Conservation (phyloP, 2,888 invertebrate species). For the Neocrepidodera transversa region DNA sequence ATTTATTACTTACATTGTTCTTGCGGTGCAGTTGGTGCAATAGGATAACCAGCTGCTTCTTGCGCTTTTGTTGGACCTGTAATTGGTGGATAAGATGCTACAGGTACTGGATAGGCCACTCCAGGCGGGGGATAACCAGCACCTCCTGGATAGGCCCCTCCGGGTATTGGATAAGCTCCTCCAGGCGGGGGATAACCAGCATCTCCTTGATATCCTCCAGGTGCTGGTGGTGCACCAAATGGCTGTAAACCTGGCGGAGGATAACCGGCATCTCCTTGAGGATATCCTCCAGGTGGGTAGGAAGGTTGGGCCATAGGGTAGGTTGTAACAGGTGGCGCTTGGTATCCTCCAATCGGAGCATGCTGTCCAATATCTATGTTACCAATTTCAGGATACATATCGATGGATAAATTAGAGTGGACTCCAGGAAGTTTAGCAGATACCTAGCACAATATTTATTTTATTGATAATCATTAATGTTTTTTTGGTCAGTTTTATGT, state of each 20-base stretch:
- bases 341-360: constrained; percentile 10
- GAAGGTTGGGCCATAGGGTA: constrained; percentile 5
- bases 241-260: too few relatives aligned
- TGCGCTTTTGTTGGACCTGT: constrained; percentile 13
- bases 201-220: background rate
- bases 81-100: background rate
- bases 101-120: constrained; percentile 1
- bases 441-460: too few relatives aligned
- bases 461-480: too few relatives aligned
- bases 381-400: constrained; percentile 43
- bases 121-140: constrained; percentile 3
- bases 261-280: background rate
- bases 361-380: constrained; percentile 42
- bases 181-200: constrained; percentile 3
- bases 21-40: constrained; percentile 1
- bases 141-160: background rate
- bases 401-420: constrained; percentile 42
- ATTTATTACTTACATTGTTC: constrained; percentile 10
- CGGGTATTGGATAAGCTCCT: constrained; percentile 1
- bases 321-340: constrained; percentile 6
- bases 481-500: too few relatives aligned
- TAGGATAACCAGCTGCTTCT: constrained; percentile 12
- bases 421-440: constrained; percentile 42
- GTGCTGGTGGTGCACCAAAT: constrained; percentile 6
- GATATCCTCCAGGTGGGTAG: background rate